Conservation (phyloP, 2,113 vertebrate species). For the Spermophilus dauricus region DNA sequence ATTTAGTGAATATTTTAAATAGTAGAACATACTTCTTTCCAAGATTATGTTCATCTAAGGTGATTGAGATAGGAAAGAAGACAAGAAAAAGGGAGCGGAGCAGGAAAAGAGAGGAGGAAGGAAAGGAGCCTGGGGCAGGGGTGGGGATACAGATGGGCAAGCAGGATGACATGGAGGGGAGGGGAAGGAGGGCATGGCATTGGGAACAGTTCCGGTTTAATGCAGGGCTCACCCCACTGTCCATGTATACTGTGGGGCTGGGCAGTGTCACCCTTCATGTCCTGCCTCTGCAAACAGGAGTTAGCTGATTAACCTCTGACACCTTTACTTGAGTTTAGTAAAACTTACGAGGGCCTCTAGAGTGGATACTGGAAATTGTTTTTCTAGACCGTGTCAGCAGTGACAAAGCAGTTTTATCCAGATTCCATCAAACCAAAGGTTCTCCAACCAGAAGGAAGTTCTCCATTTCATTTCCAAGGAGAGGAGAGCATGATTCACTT, state of each 20-base stretch:
- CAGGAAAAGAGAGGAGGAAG: not conserved
- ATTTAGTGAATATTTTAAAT: not conserved
- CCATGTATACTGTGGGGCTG: not conserved
- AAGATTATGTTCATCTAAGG: slow-evolving; percentile 6
- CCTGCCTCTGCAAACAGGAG: not conserved
- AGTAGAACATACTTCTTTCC: not conserved
- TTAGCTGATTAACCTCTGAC: not conserved
- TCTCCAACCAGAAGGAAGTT: not conserved
- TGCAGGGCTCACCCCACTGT: not conserved
- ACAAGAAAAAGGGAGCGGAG: not conserved
- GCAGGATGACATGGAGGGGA: too few species aligned
- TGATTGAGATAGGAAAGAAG: not conserved
- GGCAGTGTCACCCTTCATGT: not conserved
- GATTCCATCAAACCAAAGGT: not conserved
- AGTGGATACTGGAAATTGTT: not conserved
- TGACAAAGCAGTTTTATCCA: not conserved
- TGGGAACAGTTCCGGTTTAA: not conserved
- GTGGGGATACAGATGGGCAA: too few species aligned
- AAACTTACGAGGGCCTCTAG: not conserved
- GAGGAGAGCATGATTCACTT: not conserved
- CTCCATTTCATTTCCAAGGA: not conserved
- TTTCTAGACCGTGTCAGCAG: not conserved
- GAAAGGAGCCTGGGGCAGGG: too few species aligned
- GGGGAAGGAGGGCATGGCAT: not conserved
- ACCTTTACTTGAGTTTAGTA: not conserved